A percentile compares a stretch with the other conserved stretches of the same genome.
These are phyloP conservation scores for Sialia sialis DNA, from an alignment of 2,113 vertebrate genomes.

Conservation along the genomic window DNA sequence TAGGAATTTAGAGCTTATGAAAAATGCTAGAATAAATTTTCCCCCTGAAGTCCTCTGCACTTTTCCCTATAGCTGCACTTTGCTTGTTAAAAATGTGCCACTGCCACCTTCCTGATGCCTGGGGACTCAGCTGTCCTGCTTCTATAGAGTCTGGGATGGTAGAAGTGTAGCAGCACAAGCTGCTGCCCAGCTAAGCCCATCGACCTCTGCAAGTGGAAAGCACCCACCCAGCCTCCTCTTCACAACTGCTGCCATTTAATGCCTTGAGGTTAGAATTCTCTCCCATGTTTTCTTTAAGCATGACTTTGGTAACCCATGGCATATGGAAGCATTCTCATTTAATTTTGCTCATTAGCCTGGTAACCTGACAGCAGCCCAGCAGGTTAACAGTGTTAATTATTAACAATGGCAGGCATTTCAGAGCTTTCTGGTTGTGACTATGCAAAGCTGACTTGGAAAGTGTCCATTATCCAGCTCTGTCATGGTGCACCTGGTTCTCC, in stretches of 20 bases:
- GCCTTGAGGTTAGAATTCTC: neutral
- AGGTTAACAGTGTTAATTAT: neutral
- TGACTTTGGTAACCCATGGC: accelerated
- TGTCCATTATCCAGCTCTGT: neutral
- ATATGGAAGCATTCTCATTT: neutral
- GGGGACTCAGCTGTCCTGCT: neutral
- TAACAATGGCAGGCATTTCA: neutral
- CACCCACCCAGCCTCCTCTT: neutral
- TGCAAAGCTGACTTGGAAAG: neutral
- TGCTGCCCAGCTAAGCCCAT: neutral
- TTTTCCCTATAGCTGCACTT: neutral
- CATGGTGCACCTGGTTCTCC: neutral
- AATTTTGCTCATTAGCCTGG: neutral
- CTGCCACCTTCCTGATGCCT: neutral
- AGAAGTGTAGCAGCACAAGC: neutral
- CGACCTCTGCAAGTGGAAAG: neutral
- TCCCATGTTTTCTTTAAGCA: neutral
- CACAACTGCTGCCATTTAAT: neutral
- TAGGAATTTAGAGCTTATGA: neutral
- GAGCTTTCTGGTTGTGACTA: neutral
- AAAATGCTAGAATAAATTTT: neutral
- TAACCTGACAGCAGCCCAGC: neutral
- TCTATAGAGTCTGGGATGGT: neutral
- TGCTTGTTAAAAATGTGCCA: neutral
- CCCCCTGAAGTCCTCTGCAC: neutral